phyloP scores from a whole-genome alignment of 2,113 vertebrate species.

The Peromyscus californicus region DNA sequence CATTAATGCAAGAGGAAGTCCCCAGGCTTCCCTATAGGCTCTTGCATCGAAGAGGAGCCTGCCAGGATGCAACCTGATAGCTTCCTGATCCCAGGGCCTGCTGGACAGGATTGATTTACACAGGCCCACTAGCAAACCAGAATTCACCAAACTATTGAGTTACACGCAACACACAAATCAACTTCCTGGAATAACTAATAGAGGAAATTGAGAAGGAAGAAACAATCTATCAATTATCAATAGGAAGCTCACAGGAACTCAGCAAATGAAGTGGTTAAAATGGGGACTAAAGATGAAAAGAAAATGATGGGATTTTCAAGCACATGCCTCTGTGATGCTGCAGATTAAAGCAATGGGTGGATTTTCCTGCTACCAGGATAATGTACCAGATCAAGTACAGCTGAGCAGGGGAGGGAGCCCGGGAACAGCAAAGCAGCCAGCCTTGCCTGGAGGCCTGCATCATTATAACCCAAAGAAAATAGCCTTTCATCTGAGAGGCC shows the following conservation, averaged over 20 bases:
- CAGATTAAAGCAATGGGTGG: background rate
- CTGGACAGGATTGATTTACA: constrained; percentile 87
- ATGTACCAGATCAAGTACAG: background rate
- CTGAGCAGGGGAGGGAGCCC: background rate
- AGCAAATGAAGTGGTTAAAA: constrained; percentile 79
- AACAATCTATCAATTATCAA: constrained; percentile 88
- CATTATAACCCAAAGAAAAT: background rate
- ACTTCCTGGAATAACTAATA: constrained; percentile 89
- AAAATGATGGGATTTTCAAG: background rate
- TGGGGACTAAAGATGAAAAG: constrained; percentile 60
- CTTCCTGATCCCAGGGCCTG: constrained; percentile 80
- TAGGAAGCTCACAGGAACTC: constrained; percentile 80
- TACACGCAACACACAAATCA: constrained; percentile 85
- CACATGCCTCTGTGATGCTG: background rate
- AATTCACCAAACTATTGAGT: constrained; percentile 82
- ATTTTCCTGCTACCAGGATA: background rate
- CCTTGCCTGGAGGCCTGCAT: background rate
- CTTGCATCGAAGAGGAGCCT: constrained; percentile 83
- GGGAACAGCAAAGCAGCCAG: background rate
- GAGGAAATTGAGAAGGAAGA: constrained; percentile 89
- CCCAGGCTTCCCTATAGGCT: constrained; percentile 78
- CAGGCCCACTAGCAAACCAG: constrained; percentile 82
- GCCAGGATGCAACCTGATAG: constrained; percentile 85
- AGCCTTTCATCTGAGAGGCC: background rate
- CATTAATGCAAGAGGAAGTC: constrained; percentile 82